Base-by-base conservation (phyloP, 2,113 vertebrate species). In the Platanista minor region DNA sequence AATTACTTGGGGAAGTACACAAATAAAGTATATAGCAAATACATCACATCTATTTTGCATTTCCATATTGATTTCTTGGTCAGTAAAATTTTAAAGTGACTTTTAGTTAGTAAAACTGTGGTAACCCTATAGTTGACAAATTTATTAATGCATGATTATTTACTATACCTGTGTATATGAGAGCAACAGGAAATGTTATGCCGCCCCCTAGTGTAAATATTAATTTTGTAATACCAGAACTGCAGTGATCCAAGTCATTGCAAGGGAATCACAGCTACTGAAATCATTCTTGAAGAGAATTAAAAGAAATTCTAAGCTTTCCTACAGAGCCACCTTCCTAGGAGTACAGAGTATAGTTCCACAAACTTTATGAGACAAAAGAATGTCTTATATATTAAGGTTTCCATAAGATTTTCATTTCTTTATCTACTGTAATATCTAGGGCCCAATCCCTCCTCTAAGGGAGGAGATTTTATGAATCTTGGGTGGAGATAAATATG, bases 191-290 rank as follows among this genome's bases (percentile, higher is more conserved):
- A 97, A 91, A 94, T 85, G 80, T 77, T 91, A 90, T 97, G 90
- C 25, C 23, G 87, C 97, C 93, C 97, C 94, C 98, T 96, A 94
- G 96, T 97, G 97, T 96, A 95, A 96, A 94, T 93, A 94, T 67
- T 85, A 77, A 91, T 62, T 87, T 85, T 66, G 57, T 77, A 93
- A 57, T 27, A 66, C 36, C 43, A 84, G 62, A 93, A 57, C 8
- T 39, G 33, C 41, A 91, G 25, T 80, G 13, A 64, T 61, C 20
- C 15, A 82, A 95, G 66, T 69, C 14, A 36, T 3, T 54, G 77
- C 21, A 62, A 81, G n/a, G 17, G 8, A 91, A 72, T 95, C 27
- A 23, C 1, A 71, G 36, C 36, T 49, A n/a, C 29, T 11, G 18
- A 72, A 69, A 71, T 43, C 43, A 83, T 23, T 71, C 39, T 6